These are phyloP conservation scores for Sigmodon hispidus DNA, from an alignment of 2,113 vertebrate species.

Conservation along the genomic window DNA sequence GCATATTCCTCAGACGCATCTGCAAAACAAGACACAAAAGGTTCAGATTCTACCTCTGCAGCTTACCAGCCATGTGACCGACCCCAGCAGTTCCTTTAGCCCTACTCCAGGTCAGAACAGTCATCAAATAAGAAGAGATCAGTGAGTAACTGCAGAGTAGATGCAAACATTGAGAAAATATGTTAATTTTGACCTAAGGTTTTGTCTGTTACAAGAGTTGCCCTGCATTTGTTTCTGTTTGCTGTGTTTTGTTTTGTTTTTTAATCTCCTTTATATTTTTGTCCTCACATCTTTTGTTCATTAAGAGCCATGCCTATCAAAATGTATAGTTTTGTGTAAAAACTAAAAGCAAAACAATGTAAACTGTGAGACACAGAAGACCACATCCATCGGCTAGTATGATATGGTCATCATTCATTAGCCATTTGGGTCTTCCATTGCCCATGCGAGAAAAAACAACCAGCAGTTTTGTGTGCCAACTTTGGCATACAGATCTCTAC, in stretches of 20 bases:
- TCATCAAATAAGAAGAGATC: neutral
- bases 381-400: neutral
- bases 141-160: neutral
- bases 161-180: neutral
- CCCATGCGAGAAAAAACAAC: neutral
- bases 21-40: neutral
- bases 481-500: neutral
- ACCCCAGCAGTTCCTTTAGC: no score
- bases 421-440: neutral
- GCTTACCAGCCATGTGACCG: neutral
- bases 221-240: neutral
- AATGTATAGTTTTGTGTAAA: neutral
- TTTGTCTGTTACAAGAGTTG: neutral
- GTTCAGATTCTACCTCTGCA: neutral
- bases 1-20: neutral
- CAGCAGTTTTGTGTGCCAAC: neutral
- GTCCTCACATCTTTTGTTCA: neutral
- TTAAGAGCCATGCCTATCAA: neutral
- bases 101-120: neutral
- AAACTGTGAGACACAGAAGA: neutral
- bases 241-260: neutral
- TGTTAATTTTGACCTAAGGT: neutral
- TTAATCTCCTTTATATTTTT: neutral
- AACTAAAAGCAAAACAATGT: neutral
- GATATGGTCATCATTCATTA: neutral